Evolutionary conservation across 2,888 invertebrate species (phyloP).

Genomic region (Ptychoptera contaminata): DNA sequence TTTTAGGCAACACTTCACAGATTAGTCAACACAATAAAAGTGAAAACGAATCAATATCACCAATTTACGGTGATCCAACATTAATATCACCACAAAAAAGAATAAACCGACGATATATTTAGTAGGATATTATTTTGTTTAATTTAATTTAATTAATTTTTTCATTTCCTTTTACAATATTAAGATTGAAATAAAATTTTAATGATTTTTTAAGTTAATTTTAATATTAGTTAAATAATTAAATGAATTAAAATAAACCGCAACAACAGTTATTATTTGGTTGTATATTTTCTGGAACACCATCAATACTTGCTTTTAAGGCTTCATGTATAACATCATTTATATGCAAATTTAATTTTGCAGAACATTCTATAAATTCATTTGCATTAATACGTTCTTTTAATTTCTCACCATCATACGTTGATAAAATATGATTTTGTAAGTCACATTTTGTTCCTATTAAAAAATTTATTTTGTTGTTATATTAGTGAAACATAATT

Average conservation of each 20-base stretch:
- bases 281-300: too few relatives aligned
- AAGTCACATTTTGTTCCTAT: conserved; percentile 7
- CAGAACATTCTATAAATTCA: conserved; percentile 7
- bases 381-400: conserved; percentile 3
- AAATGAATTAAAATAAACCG: too few relatives aligned
- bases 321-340: conserved; percentile 5
- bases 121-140: conserved; percentile 8
- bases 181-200: too few relatives aligned
- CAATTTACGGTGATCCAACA: conserved; percentile 23
- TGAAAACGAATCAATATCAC: conserved; percentile 13
- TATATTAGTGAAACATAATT: background rate
- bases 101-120: conserved; percentile 20
- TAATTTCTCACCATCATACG: conserved; percentile 3
- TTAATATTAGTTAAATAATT: too few relatives aligned
- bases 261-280: too few relatives aligned
- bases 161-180: too few relatives aligned
- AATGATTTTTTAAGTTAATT: too few relatives aligned
- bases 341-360: conserved; percentile 5
- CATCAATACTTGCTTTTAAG: conserved; percentile 1
- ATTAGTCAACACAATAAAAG: too few relatives aligned
- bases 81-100: conserved; percentile 20
- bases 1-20: too few relatives aligned
- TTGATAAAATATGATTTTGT: conserved; percentile 1
- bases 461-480: background rate
- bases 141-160: too few relatives aligned